These are phyloP conservation scores for Meandrina meandrites DNA, from an alignment of 92 coral and sea anemone species.

Conservation along the genomic window DNA sequence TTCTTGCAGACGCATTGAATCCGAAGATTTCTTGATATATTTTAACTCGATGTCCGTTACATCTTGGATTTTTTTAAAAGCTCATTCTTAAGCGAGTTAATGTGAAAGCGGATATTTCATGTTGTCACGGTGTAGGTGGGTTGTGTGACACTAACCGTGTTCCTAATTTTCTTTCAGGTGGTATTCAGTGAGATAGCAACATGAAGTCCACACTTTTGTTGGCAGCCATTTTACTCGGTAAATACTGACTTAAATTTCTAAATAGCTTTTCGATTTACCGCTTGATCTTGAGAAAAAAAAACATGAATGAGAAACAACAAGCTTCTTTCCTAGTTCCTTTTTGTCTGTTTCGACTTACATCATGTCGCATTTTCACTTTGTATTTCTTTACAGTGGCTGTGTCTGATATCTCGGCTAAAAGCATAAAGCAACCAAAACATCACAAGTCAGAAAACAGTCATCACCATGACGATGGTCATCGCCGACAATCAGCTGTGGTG, in stretches of 20 bases:
- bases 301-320: neutral
- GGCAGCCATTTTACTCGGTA: slow-evolving; percentile 26
- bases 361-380: neutral
- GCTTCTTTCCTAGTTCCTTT: neutral
- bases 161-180: neutral
- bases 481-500: slow-evolving; percentile 20
- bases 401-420: slow-evolving; percentile 14
- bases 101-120: no score
- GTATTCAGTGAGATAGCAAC: neutral
- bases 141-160: neutral
- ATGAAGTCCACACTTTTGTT: slow-evolving; percentile 9
- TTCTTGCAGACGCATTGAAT: no score
- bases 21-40: no score
- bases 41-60: no score
- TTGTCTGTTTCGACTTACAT: neutral
- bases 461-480: slow-evolving; percentile 32
- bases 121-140: neutral
- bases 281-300: neutral
- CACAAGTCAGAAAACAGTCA: slow-evolving; percentile 2
- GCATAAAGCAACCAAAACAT: slow-evolving; percentile 7
- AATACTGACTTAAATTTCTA: neutral
- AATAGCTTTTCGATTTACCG: neutral
- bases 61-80: no score
- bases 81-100: no score
- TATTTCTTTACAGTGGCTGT: slow-evolving; percentile 3